These are phyloP conservation scores for Paramacrobiotus metropolitanus DNA, from an alignment of 1,140 invertebrate species.

Conservation along the genomic window DNA sequence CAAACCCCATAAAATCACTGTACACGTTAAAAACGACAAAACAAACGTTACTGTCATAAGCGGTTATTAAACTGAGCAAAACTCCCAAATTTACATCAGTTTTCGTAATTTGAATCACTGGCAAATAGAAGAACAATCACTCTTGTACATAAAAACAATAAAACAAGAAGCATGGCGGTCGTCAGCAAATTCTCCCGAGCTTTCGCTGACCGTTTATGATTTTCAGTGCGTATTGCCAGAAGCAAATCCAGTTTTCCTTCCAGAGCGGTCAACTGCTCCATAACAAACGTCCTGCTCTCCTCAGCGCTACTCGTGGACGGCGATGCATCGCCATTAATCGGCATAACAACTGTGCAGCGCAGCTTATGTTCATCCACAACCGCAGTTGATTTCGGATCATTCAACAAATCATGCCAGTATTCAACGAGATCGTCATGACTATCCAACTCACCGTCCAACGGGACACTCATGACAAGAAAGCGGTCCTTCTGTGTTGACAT, in stretches of 20 bases:
- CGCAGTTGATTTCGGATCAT: background rate
- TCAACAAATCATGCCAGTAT: background rate
- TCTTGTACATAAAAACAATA: background rate
- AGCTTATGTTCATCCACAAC: background rate
- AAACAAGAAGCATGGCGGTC: background rate
- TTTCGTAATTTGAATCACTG: too few species aligned
- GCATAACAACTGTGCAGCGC: background rate
- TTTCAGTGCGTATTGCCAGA: background rate
- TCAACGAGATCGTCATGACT: background rate
- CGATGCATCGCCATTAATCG: too few species aligned
- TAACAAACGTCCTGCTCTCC: background rate
- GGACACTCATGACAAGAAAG: constrained; percentile 3
- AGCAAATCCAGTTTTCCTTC: background rate
- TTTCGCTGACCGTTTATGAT: background rate
- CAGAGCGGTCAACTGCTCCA: background rate
- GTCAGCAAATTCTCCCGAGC: background rate
- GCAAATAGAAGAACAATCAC: too few species aligned
- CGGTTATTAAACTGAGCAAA: too few species aligned
- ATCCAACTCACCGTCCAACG: background rate
- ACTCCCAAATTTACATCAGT: too few species aligned
- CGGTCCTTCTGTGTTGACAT: background rate
- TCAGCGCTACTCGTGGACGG: background rate
- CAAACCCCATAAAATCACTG: too few species aligned
- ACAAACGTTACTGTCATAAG: too few species aligned
- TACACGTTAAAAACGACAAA: too few species aligned